Evolutionary conservation across 2,888 invertebrate genomes (phyloP), one percentile per base, ranked within the genome.

Genomic region (Thecocarcelia acutangulata): DNA sequence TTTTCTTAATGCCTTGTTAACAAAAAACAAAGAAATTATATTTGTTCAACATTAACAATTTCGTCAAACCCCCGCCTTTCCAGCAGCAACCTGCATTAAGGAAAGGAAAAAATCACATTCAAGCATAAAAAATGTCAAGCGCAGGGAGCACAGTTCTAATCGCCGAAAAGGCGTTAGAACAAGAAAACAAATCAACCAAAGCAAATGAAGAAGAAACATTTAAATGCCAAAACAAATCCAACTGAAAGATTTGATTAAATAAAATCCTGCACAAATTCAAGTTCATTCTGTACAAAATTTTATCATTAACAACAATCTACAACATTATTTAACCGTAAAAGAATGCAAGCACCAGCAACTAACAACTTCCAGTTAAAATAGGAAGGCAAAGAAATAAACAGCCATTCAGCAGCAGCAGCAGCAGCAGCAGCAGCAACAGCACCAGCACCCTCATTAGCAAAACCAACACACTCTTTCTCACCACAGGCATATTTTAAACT

Each of bases 181-280:
- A 73, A 66, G 44, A 72, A 69, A 76, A 48, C 72, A 68, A 76
- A 80, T 82, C 78, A 79, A 76, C 84, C 86, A 84, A 84, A 85
- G 83, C 87, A 89, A 90, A 90, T 91, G 88, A 90, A 89, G 88
- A 87, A 87, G 88, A 91, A 90, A 88, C 90, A 90, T 91, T 90
- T 91, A 91, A 88, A 88, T 87, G 86, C 84, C 86, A 87, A 86
- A 87, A 86, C 86, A 87, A 87, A 88, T 87, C 87, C 87, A 59
- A 83, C 72, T 73, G 69, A 42, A 37, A 66, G 66, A 68, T 66
- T 66, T 68, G 12, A 42, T 63, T 54, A 85, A 85, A 86, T 85
- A 85, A 85, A 86, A 85, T 84, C 8, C 15, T 54, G 8, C 24
- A 21, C 40, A 74, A 64, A 83, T 68, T 46, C 48, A 19, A 24